Base-by-base conservation (phyloP, 2,797 vertebrate species). In the Trachurus trachurus region DNA sequence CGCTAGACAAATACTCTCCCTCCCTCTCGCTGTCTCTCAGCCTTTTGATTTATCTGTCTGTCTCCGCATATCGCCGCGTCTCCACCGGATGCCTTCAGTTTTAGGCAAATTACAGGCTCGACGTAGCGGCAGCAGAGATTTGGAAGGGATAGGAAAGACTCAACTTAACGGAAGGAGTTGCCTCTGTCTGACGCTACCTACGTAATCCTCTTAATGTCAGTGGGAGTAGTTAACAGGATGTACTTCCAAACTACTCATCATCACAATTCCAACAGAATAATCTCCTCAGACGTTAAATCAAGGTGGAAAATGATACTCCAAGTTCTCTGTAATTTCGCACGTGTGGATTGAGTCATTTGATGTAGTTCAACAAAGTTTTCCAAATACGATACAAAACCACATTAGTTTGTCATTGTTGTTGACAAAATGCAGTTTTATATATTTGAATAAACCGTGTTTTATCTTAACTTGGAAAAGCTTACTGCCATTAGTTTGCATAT, bases 121-220 rank as follows among this genome's bases (percentile, higher is more conserved):
- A 63, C 50, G 49, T 81, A 87, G 89, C 87, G 84, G 91, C 87
- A 90, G 92, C 82, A 72, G 88, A 92, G 90, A 93, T 92, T 93
- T 93, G 87, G 90, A 91, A 84, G 90, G 92, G 88, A 92, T 89
- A 92, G 91, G 90, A 92, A 92, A 92, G 89, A 90, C 92, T 87
- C 90, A 90, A 91, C 84, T 85, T 86, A 84, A 89, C 89, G 90
- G 94, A 94, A 94, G 93, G 91, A 92, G 92, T 93, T 91, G 91
- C 93, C 88, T 90, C 89, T 89, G 93, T 94, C 93, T 93, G 90
- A 89, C 74, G 83, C 92, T 91, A 93, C 93, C 93, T 94, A 90
- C 89, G 83, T 94, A 95, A 95, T 95, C 94, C 92, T 95, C 94
- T 96, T 96, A 95, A 94, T 94, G 93, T 95, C 93, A 94, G 90